Percentiles rank a stretch among this genome's conserved stretches.
Conservation (phyloP, 2,113 vertebrate species). For the Colinus virginianus region DNA sequence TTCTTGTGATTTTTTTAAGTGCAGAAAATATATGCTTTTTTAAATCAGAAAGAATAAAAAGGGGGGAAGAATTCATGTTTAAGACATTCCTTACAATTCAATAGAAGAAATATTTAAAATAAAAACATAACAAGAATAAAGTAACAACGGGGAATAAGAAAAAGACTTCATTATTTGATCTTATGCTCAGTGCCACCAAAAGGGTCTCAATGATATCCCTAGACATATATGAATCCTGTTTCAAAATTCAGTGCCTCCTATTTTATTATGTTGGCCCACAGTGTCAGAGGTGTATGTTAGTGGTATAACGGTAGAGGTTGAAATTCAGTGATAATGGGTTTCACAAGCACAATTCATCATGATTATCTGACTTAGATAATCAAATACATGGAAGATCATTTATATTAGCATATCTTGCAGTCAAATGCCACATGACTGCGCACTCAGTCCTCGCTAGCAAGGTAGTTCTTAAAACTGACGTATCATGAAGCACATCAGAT, state of each 20-base stretch:
- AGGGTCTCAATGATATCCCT: background rate
- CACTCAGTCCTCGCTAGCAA: background rate
- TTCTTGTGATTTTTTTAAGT: background rate
- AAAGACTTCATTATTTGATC: background rate
- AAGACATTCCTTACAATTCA: background rate
- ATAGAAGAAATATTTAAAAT: background rate
- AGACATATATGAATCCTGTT: background rate
- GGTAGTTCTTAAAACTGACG: accelerated
- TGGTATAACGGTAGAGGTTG: too few species aligned
- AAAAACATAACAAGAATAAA: background rate
- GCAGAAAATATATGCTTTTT: background rate
- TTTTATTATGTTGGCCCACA: too few species aligned
- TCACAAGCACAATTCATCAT: accelerated
- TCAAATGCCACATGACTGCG: background rate
- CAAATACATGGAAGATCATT: background rate
- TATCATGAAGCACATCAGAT: background rate
- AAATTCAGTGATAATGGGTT: background rate
- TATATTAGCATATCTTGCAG: background rate
- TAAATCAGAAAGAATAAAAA: background rate
- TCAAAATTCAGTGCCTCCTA: too few species aligned
- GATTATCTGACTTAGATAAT: background rate
- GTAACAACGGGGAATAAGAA: background rate
- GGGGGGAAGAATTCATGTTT: background rate
- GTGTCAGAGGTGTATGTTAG: too few species aligned
- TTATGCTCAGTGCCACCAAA: background rate